Conservation (phyloP, 2,113 vertebrate species). For the Thamnaconus septentrionalis region DNA sequence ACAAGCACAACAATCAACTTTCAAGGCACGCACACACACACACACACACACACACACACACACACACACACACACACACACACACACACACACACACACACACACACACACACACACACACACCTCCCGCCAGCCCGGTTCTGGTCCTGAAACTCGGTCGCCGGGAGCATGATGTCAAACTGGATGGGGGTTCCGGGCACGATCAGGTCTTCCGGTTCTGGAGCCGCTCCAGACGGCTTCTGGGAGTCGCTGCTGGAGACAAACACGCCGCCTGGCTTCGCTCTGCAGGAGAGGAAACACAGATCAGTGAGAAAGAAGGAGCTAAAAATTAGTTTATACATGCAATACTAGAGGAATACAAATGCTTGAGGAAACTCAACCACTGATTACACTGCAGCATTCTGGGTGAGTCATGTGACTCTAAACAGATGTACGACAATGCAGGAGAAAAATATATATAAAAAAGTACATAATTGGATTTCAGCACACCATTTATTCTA, state of each 20-base stretch:
- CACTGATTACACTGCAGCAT: too few relatives aligned
- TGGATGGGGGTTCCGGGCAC: conserved; percentile 94
- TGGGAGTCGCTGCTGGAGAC: conserved; percentile 37
- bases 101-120: conserved; percentile 13
- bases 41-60: conserved; percentile 13
- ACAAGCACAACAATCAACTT: conserved; percentile 21
- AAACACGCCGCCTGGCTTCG: conserved; percentile 68
- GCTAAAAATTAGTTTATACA: too few relatives aligned
- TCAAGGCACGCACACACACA: conserved; percentile 22
- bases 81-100: neutral
- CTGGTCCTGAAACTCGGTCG: conserved; percentile 92
- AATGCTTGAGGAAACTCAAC: too few relatives aligned
- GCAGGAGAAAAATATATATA: too few relatives aligned
- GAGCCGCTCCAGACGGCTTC: conserved; percentile 50
- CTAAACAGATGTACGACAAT: too few relatives aligned
- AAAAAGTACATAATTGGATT: too few relatives aligned
- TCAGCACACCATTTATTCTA: too few relatives aligned
- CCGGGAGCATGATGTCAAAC: conserved; percentile 93
- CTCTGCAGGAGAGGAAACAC: conserved; percentile 48
- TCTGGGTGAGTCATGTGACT: too few relatives aligned
- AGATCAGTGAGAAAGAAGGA: neutral
- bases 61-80: conserved; percentile 25
- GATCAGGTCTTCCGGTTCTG: conserved; percentile 83
- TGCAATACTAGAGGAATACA: too few relatives aligned
- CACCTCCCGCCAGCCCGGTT: conserved; percentile 84